Evolutionary conservation across 2,888 invertebrate species (phyloP).

Genomic region (Spicauda simplicius): DNA sequence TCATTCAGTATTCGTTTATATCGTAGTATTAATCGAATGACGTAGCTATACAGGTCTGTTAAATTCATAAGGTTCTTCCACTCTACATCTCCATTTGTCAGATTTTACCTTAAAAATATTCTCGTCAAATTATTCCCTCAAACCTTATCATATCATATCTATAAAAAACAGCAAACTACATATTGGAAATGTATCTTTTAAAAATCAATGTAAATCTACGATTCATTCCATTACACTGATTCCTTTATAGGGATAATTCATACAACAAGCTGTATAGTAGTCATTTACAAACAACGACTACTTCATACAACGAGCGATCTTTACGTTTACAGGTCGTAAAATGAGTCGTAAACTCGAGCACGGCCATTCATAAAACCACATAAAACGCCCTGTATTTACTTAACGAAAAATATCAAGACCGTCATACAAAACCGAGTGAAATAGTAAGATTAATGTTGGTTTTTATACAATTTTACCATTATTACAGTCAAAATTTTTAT

Average conservation of each 20-base stretch:
- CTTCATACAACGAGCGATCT: slow-evolving; percentile 67
- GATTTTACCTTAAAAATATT: too few relatives aligned
- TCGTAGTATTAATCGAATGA: too few relatives aligned
- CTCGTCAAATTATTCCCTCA: too few relatives aligned
- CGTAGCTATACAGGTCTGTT: too few relatives aligned
- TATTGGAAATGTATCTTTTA: too few relatives aligned
- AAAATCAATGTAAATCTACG: not conserved
- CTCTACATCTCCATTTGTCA: too few relatives aligned
- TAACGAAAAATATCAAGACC: slow-evolving; percentile 47
- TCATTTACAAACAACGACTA: slow-evolving; percentile 50
- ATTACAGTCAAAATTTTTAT: too few relatives aligned
- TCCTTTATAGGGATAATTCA: slow-evolving; percentile 7
- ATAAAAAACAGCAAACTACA: too few relatives aligned
- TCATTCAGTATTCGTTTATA: too few relatives aligned
- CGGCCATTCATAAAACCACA: slow-evolving; percentile 80
- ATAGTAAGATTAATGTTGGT: not conserved
- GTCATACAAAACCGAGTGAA: not conserved
- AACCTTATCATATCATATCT: too few relatives aligned
- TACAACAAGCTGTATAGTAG: slow-evolving; percentile 40
- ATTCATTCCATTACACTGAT: not conserved
- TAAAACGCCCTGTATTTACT: slow-evolving; percentile 77
- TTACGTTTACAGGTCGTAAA: slow-evolving; percentile 82
- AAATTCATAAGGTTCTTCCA: too few relatives aligned
- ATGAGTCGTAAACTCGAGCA: slow-evolving; percentile 73
- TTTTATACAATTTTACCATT: too few relatives aligned